Evolutionary conservation across 2,888 invertebrate genomes (phyloP).

Genomic region (Mesorhabditis spiculigera): DNA sequence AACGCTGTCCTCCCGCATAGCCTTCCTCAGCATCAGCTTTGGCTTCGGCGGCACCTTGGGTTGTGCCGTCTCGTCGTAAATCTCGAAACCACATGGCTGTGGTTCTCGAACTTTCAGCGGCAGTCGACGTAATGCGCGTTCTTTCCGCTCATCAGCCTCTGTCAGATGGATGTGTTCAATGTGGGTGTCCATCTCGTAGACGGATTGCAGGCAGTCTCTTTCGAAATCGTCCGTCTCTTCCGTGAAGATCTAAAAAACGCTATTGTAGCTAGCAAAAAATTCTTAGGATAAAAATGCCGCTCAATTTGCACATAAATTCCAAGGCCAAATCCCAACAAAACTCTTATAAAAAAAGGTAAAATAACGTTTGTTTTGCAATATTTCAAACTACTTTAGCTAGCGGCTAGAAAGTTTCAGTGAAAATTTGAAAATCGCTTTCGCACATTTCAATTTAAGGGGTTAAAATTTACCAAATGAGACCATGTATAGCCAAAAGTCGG

Average conservation of each 20-base stretch:
- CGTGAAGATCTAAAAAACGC: slow-evolving; percentile 22
- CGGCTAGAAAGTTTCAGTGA: too few relatives aligned
- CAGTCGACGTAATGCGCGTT: neutral
- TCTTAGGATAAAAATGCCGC: neutral
- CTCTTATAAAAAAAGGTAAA: neutral
- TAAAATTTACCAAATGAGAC: neutral
- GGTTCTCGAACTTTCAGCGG: neutral
- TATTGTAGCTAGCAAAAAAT: neutral
- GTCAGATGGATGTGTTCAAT: slow-evolving; percentile 20
- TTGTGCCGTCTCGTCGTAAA: neutral
- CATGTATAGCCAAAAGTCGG: neutral
- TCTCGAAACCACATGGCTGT: neutral
- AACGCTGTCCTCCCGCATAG: neutral
- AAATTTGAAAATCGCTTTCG: too few relatives aligned
- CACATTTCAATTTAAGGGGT: neutral
- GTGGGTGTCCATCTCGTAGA: slow-evolving; percentile 34
- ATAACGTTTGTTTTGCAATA: neutral
- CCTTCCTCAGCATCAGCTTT: slow-evolving; percentile 1
- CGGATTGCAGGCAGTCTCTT: slow-evolving; percentile 26
- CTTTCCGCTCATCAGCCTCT: neutral
- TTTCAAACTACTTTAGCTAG: neutral
- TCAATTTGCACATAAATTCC: too few relatives aligned
- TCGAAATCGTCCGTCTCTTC: slow-evolving; percentile 26
- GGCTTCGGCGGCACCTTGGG: neutral
- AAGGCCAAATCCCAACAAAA: neutral